Evolutionary conservation across 2,888 invertebrate species (phyloP).

Genomic region (Rhingia campestris): DNA sequence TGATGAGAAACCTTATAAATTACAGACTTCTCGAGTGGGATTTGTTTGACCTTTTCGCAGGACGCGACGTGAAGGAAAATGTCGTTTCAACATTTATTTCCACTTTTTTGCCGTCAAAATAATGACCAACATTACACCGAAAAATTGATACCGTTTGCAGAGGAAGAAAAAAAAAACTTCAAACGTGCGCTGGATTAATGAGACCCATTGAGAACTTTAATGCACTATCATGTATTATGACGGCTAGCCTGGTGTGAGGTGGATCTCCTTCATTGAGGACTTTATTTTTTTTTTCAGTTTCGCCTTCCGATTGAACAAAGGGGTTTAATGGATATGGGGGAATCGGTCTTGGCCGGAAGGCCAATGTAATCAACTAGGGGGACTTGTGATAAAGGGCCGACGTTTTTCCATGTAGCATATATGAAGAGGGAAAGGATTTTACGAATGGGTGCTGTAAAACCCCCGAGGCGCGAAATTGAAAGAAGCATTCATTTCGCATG

Average conservation of each 20-base stretch:
- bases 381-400: too few relatives aligned
- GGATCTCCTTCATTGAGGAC: not conserved
- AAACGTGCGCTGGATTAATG: constrained; percentile 37
- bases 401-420: too few relatives aligned
- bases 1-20: not conserved
- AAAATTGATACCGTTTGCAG: constrained; percentile 45
- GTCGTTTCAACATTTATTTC: constrained; percentile 12
- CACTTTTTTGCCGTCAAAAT: not conserved
- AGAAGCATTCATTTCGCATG: too few relatives aligned
- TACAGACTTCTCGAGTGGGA: constrained; percentile 1
- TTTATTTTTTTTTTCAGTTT: too few relatives aligned
- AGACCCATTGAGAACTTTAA: constrained; percentile 21
- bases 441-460: too few relatives aligned
- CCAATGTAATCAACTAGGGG: too few relatives aligned
- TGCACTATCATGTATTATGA: constrained; percentile 35
- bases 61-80: not conserved
- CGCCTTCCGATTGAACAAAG: too few relatives aligned
- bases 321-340: too few relatives aligned
- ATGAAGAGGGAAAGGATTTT: too few relatives aligned
- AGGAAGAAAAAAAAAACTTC: not conserved
- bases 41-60: constrained; percentile 1
- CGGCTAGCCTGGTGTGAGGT: constrained; percentile 20
- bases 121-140: constrained; percentile 36
- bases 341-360: too few relatives aligned
- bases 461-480: too few relatives aligned